Evolutionary conservation across 2,797 vertebrate species (phyloP), one percentile per base, ranked within the genome.

Genomic region (Crocidura indochinensis): DNA sequence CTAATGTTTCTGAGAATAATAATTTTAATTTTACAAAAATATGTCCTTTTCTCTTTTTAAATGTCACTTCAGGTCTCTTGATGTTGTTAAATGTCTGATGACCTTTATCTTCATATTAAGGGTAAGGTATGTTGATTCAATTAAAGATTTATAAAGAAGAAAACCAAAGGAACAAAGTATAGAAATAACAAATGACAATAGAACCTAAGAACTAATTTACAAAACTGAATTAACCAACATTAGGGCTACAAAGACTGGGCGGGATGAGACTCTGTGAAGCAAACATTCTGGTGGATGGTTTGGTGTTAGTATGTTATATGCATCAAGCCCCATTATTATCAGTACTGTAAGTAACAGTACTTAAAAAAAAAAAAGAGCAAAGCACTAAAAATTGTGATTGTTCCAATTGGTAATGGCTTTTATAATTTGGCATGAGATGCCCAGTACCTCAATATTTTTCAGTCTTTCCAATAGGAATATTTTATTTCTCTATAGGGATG

Each of bases 61-160:
- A 38, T 38, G 38, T 38, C 38, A 38, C 38, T 9, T 84, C 49
- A 38, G 65, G 26, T 49, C 38, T 11, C 4, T 80, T 51, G 78
- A 20, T 78, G 15, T 81, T 69, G 80, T 68, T 19, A 56, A 56
- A 47, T 74, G 20, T 47, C 62, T 84, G 67, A 24, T 56, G 51
- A 88, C 69, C 11, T 17, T 69, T 69, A 24, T 80, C 65, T 91
- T 75, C n/a, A 15, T 31, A 51, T 76, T 88, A 80, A 72, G 44
- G 68, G 20, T 4, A 56, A 87, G 26, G 10, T 7, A 53, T 38
- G 38, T 38, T 38, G 38, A 38, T 38, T 38, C 38, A 38, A 38
- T 38, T 38, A 38, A 38, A 38, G 38, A 38, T 38, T 38, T 38
- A 38, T 38, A 38, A 38, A 38, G 5, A 38, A 38, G 38, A 38